Evolutionary conservation across 1,140 invertebrate genomes (phyloP).

Genomic region (Drosophila novamexicana): DNA sequence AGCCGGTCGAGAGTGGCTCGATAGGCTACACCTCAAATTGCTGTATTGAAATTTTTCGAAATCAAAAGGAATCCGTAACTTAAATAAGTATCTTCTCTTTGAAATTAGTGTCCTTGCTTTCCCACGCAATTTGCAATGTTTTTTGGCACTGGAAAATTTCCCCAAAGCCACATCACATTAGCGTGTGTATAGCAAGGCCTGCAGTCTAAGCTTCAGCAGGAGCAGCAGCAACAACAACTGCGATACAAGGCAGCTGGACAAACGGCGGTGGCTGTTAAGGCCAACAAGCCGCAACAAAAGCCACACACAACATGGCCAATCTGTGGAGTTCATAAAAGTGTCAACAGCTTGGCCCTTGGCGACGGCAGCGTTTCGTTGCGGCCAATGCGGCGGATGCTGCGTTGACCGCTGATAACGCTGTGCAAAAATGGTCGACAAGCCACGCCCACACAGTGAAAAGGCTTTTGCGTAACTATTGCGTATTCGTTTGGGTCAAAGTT

Average conservation of each 20-base stretch:
- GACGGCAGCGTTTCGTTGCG: conserved; percentile 31
- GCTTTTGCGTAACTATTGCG: conserved; percentile 56
- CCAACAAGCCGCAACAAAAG: conserved; percentile 79
- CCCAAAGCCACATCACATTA: conserved; percentile 46
- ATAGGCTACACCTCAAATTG: too few species aligned
- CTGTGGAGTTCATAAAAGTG: conserved; percentile 82
- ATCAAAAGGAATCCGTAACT: too few species aligned
- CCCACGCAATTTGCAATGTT: too few species aligned
- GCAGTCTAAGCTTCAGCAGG: not conserved
- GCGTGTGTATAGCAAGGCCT: conserved; percentile 27
- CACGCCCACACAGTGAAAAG: conserved; percentile 10
- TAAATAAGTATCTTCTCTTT: too few species aligned
- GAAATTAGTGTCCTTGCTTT: too few species aligned
- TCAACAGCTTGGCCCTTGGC: conserved; percentile 75
- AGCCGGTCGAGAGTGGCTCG: too few species aligned
- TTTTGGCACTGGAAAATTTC: too few species aligned
- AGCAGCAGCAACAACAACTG: conserved; percentile 11
- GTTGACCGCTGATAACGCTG: conserved; percentile 78
- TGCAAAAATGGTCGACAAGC: conserved; percentile 60
- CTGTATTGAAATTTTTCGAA: too few species aligned
- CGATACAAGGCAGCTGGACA: conserved; percentile 12
- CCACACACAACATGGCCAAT: conserved; percentile 80
- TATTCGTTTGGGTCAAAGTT: conserved; percentile 76
- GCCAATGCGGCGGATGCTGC: conserved; percentile 50
- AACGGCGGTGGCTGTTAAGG: conserved; percentile 55